Evolutionary conservation across 1,140 invertebrate genomes (phyloP).

Genomic region (Aphidius gifuensis): DNA sequence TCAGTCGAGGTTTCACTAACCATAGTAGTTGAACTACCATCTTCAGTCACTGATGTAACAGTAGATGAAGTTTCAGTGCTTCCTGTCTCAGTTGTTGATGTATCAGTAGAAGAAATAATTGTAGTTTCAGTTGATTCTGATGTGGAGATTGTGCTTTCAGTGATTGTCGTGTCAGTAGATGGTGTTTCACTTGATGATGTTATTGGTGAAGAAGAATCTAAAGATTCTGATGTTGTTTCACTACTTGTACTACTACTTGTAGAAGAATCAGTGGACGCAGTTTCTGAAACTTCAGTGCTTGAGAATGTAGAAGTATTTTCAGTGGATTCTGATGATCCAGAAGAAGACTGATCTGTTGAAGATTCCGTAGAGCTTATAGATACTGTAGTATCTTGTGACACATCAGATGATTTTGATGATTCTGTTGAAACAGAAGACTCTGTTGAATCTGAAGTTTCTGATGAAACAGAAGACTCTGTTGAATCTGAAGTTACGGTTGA

Average conservation of each 20-base stretch:
- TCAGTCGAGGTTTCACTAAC: slow-evolving; percentile 35
- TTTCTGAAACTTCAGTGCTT: slow-evolving; percentile 1
- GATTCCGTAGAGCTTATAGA: slow-evolving; percentile 16
- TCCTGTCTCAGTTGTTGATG: slow-evolving; percentile 17
- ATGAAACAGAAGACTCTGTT: slow-evolving; percentile 18
- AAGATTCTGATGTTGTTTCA: not conserved
- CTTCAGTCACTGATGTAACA: slow-evolving; percentile 27
- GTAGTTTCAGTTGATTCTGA: slow-evolving; percentile 16
- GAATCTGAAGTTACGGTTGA: slow-evolving; percentile 25
- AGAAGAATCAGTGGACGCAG: not conserved
- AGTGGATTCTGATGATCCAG: slow-evolving; percentile 23
- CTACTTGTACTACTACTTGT: no score
- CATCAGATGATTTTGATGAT: slow-evolving; percentile 12
- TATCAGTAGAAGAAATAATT: slow-evolving; percentile 2
- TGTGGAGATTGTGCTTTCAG: slow-evolving; percentile 16
- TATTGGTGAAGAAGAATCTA: no score
- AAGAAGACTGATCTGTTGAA: slow-evolving; percentile 9
- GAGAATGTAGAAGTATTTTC: slow-evolving; percentile 14
- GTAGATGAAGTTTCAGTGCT: slow-evolving; percentile 22
- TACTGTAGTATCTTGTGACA: not conserved
- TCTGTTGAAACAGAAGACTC: slow-evolving; percentile 27
- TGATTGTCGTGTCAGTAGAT: slow-evolving; percentile 6
- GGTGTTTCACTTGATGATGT: no score
- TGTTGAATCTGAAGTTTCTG: slow-evolving; percentile 13
- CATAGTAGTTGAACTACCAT: slow-evolving; percentile 26